phyloP scores from a whole-genome alignment of 2,113 vertebrate species.

The Microtus montanus region DNA sequence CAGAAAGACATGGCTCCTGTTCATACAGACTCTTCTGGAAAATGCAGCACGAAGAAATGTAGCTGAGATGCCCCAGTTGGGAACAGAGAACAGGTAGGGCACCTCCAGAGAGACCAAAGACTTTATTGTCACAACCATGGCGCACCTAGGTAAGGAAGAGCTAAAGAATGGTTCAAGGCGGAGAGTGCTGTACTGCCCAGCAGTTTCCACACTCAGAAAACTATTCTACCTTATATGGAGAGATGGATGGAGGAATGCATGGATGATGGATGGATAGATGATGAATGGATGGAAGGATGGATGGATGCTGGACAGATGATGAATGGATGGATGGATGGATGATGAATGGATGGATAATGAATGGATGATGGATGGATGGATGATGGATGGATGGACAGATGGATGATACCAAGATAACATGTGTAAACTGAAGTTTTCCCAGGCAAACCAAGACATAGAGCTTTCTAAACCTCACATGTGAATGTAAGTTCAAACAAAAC shows the following conservation, averaged over 20 bases:
- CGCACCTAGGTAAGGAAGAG: not conserved
- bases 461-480: not conserved
- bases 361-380: too few relatives aligned
- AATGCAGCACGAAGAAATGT: not conserved
- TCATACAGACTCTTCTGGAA: not conserved
- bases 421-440: not conserved
- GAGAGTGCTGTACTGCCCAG: too few relatives aligned
- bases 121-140: not conserved
- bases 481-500: not conserved
- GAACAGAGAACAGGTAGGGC: not conserved
- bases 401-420: not conserved
- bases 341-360: too few relatives aligned
- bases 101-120: not conserved
- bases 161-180: not conserved
- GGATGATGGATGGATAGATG: not conserved
- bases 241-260: not conserved
- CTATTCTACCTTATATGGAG: not conserved
- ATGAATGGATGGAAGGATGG: not conserved
- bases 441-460: not conserved
- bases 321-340: not conserved
- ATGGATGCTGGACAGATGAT: not conserved
- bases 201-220: not conserved
- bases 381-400: not conserved
- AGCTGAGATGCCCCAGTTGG: not conserved
- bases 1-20: not conserved